Evolutionary conservation across 2,797 vertebrate genomes (phyloP), one percentile per base, ranked within the genome.

Genomic region (Prionace glauca): DNA sequence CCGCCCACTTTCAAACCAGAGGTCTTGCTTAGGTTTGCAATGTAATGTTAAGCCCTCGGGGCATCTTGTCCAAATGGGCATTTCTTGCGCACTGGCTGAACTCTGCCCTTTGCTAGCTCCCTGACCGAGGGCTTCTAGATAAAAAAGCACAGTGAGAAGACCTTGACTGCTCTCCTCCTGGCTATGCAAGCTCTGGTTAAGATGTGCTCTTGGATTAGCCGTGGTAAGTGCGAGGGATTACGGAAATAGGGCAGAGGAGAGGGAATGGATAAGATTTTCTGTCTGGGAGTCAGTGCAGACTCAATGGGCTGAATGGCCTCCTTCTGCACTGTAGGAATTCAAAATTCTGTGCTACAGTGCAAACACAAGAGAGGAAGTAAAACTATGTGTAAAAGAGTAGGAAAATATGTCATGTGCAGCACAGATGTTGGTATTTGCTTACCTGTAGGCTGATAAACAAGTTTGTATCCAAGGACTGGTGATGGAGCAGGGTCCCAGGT

Each of bases 401-500:
- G 74, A 22, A 50, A 8, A 41, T 45, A 95, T 86, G 3, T 69
- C 3, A 87, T 14, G 41, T 94, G 71, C 45, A 74, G 45, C 26
- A 67, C 45, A 95, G 26, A 3, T 84, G 2, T 14, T 41, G 0
- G 41, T 32, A 32, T 79, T 96, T 96, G 94, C 97, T 98, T 98
- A 99, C 99, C 98, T 96, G 97, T 96, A 91, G 99, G 98, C 91
- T 98, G 97, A 96, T 99, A 99, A 0, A 98, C 98, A 95, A 99
- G 98, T 96, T 98, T 98, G 97, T 99, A 99, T 9, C 99, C 99
- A 96, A 99, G 97, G 91, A 99, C 98, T 0, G 99, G 99, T 74
- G 98, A 98, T 0, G 98, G 96, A 62, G 98, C 98, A 32, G 98
- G 98, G 96, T 99, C 99, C 99, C 99, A 99, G 96, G 98, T 98